Conservation (phyloP, 2,113 vertebrate species). For the Baryphthengus martii region DNA sequence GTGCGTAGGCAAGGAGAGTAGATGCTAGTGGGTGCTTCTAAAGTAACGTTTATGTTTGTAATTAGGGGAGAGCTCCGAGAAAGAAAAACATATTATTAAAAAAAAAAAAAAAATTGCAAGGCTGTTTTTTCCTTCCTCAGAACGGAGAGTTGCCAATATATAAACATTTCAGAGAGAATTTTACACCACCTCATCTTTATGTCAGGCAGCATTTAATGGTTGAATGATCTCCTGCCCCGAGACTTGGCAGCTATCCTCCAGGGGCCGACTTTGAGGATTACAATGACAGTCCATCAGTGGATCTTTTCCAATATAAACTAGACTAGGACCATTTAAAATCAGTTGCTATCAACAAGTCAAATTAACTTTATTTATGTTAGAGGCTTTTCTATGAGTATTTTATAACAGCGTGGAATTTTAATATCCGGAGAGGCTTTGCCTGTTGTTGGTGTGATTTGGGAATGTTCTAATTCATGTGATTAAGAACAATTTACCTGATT, state of each 20-base stretch:
- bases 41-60: conserved; percentile 62
- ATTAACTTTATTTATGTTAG: conserved; percentile 58
- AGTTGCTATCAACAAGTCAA: conserved; percentile 59
- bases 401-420: conserved; percentile 47
- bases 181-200: conserved; percentile 68
- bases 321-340: conserved; percentile 49
- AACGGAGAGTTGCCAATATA: conserved; percentile 52
- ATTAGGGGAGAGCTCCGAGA: conserved; percentile 47
- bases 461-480: conserved; percentile 20
- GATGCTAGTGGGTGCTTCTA: conserved; percentile 51
- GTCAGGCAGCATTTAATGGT: conserved; percentile 69
- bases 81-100: conserved; percentile 43
- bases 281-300: conserved; percentile 55
- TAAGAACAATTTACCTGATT: neutral
- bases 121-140: conserved; percentile 53
- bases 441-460: neutral
- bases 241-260: conserved; percentile 57
- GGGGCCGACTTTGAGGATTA: conserved; percentile 44
- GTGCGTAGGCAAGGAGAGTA: neutral
- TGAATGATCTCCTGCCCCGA: conserved; percentile 34
- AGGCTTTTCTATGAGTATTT: conserved; percentile 33
- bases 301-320: conserved; percentile 66
- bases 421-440: neutral
- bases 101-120: conserved; percentile 20
- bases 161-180: conserved; percentile 71